phyloP scores from a whole-genome alignment of 2,797 vertebrate genomes.

The Ciconia nigra region DNA sequence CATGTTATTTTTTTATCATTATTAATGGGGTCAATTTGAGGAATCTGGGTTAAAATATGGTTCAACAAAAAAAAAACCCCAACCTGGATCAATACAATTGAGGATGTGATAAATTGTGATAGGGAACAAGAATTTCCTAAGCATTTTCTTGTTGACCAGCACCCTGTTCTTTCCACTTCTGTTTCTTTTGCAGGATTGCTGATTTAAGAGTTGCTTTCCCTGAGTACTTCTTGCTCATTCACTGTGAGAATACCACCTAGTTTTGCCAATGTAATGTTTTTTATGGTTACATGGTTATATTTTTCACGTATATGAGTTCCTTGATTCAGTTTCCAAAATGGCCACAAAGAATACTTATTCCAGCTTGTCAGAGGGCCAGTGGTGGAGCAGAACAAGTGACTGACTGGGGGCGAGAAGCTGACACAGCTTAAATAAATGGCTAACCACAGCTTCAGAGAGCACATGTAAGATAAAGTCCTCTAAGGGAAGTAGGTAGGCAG shows the following conservation, averaged over 20 bases:
- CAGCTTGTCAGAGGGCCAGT: neutral
- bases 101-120: neutral
- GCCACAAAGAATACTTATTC: neutral
- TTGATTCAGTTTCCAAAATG: neutral
- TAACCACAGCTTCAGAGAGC: neutral
- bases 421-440: neutral
- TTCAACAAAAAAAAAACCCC: neutral
- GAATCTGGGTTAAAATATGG: neutral
- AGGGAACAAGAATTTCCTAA: neutral
- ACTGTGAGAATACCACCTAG: neutral
- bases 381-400: neutral
- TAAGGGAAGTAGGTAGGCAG: neutral
- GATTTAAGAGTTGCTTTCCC: neutral
- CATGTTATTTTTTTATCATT: neutral
- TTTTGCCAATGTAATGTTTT: neutral
- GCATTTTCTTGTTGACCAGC: neutral
- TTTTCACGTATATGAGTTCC: neutral
- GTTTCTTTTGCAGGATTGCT: neutral
- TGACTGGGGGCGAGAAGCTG: neutral
- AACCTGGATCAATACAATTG: neutral
- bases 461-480: neutral
- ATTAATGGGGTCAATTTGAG: neutral
- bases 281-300: neutral
- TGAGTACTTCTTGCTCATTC: neutral
- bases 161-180: neutral